Evolutionary conservation across 2,113 vertebrate genomes (phyloP), one percentile per base, ranked within the genome.

Genomic region (Mus pahari): DNA sequence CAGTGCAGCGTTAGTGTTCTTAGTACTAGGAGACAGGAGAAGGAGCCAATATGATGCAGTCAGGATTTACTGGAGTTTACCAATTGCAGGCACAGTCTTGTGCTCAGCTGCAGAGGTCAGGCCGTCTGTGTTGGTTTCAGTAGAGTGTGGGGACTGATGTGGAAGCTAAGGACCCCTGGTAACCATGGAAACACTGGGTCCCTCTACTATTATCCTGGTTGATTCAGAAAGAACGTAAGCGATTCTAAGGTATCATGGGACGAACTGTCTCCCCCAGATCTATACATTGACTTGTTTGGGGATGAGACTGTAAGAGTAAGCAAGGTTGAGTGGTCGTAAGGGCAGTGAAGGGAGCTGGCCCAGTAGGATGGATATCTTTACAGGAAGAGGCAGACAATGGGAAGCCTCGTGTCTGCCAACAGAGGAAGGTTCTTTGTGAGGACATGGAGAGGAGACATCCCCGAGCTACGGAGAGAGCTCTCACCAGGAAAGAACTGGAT

Each of bases 61-160:
- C 45, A 42, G 28, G 36, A 31, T 90, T 58, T 50, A 22, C 53
- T 17, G 36, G 60, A 64, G 33, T 60, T 66, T 87, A 45, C 20
- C 3, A 13, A 55, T 70, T 7, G 4, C 9, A 64, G 66, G 45
- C 0, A 0, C 16, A 89, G 88, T 10, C n/a, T 19, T 36, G 9
- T 3, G 16, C 17, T 60, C 11, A 17, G 16, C 55, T 60, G 24
- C n/a, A 36, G 20, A 24, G 0, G 9, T 31, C n/a, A 50, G 31
- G 31, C 1, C 36, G 17, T n/a, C 12, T 7, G 1, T 36, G 10
- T 9, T 7, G 12, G 13, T 1, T 11, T 17, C 33, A 6, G 17
- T 36, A 45, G 24, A 9, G 10, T 10, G 3, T 36, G 31, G 71
- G 22, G 31, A 26, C 39, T 31, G 55, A 90, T 5, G 7, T 4